Evolutionary conservation across 1,140 invertebrate genomes (phyloP).

Genomic region (Zaprionus ghesquierei): DNA sequence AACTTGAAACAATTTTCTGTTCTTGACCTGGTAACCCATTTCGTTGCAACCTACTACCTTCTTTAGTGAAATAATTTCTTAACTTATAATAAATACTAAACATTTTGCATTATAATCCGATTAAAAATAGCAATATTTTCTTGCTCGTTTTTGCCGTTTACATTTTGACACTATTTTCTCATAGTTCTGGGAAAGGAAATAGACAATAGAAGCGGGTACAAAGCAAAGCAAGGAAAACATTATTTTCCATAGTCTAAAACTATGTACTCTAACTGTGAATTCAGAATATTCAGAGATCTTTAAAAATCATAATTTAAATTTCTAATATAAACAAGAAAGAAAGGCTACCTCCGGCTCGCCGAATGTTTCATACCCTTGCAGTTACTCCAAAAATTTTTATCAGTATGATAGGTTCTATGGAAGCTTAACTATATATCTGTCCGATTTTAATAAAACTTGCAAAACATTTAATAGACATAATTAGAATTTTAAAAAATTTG

Average conservation of each 20-base stretch:
- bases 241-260: not conserved
- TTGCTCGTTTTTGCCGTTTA: conserved; percentile 43
- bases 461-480: no score
- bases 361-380: no score
- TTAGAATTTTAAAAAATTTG: no score
- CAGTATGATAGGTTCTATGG: no score
- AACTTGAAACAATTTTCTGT: not conserved
- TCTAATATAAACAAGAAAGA: not conserved
- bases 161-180: conserved; percentile 34
- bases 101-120: conserved; percentile 73
- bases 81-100: conserved; percentile 72
- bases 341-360: no score
- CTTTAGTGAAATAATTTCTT: conserved; percentile 54
- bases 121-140: conserved; percentile 72
- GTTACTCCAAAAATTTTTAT: no score
- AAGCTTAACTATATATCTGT: no score
- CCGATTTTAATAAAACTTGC: no score
- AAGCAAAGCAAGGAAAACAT: conserved; percentile 11
- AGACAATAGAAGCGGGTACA: not conserved
- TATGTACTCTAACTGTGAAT: conserved; percentile 19
- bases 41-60: conserved; percentile 57
- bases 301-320: no score
- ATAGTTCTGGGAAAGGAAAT: conserved; percentile 41
- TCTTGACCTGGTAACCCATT: conserved; percentile 39
- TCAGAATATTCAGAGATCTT: no score